These are phyloP conservation scores for Taeniopygia guttata DNA, from an alignment of 2,797 vertebrate species.

Conservation along the genomic window DNA sequence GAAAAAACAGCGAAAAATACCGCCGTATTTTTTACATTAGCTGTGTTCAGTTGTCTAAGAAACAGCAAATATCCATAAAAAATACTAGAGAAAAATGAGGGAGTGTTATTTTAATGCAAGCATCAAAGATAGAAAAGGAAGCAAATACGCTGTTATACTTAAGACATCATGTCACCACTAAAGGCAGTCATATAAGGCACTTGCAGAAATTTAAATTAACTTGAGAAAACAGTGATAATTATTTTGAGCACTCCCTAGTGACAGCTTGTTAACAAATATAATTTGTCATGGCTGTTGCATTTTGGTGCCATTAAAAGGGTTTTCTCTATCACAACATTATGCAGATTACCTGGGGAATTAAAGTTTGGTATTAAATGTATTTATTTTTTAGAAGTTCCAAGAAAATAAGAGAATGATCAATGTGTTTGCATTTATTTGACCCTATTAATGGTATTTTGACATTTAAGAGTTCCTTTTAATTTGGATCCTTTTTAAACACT, in stretches of 20 bases:
- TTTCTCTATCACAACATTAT: background rate
- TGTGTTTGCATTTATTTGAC: background rate
- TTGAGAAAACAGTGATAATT: conserved; percentile 34
- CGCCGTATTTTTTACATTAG: background rate
- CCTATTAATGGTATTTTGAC: background rate
- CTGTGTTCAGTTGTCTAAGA: background rate
- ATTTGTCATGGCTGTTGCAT: background rate
- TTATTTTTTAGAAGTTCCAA: background rate
- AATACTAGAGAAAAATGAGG: background rate
- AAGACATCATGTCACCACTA: background rate
- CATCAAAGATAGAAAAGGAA: background rate
- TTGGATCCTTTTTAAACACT: background rate
- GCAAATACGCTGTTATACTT: background rate
- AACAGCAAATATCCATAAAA: background rate
- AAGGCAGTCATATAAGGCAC: background rate
- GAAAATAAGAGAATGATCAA: background rate
- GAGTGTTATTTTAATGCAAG: background rate
- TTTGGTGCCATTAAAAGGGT: background rate
- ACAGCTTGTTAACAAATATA: conserved; percentile 30
- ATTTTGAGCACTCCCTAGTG: conserved; percentile 36
- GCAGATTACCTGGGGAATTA: background rate
- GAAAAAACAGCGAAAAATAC: background rate
- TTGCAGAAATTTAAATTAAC: conserved; percentile 34
- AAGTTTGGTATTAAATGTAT: background rate
- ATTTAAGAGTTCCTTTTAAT: background rate